phyloP scores from a whole-genome alignment of 1,140 invertebrate species.

The Campoletis sonorensis region DNA sequence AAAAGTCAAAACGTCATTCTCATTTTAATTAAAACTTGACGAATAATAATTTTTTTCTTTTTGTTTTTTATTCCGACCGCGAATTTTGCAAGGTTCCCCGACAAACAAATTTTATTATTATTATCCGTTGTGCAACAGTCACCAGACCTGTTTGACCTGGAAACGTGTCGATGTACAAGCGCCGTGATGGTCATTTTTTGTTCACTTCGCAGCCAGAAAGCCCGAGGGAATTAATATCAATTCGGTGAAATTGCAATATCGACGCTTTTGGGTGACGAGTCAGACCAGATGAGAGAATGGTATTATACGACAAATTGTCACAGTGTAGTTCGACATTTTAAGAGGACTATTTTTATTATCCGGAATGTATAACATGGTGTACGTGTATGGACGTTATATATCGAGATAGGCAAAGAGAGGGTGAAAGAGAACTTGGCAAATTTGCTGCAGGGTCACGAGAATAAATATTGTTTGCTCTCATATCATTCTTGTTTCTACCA shows the following conservation, averaged over 20 bases:
- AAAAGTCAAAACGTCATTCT: too few relatives aligned
- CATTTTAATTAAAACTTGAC: too few relatives aligned
- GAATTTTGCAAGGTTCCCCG: neutral
- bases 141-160: constrained; percentile 5
- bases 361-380: neutral
- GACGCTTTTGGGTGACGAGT: constrained; percentile 16
- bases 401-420: neutral
- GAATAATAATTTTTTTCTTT: too few relatives aligned
- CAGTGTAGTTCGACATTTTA: neutral
- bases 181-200: neutral
- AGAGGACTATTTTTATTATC: constrained; percentile 13
- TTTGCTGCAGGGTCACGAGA: neutral
- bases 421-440: neutral
- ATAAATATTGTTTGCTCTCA: constrained; percentile 1
- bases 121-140: neutral
- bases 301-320: constrained; percentile 19
- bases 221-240: constrained; percentile 22
- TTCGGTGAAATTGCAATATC: constrained; percentile 27
- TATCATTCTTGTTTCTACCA: neutral
- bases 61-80: too few relatives aligned
- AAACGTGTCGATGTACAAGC: neutral
- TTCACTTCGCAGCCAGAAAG: neutral
- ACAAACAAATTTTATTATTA: constrained; percentile 9
- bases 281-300: neutral
- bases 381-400: too few relatives aligned